Percentiles rank a stretch among this genome's conserved stretches.
Conservation (phyloP, 1,140 invertebrate species). For the Polypedilum vanderplanki region DNA sequence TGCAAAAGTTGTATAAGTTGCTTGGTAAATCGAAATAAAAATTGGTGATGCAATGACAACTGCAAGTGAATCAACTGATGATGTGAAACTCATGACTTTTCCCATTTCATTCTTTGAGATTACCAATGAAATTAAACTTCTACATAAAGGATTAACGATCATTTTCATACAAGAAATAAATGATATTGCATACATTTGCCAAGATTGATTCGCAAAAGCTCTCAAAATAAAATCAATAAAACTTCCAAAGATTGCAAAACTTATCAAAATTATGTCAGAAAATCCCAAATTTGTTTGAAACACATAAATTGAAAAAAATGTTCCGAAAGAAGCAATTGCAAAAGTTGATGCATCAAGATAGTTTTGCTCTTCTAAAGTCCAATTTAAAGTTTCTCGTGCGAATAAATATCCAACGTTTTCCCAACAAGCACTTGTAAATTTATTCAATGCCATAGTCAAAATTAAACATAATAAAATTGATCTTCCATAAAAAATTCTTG, state of each 20-base stretch:
- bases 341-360: slow-evolving; percentile 46
- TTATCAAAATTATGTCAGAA: slow-evolving; percentile 37
- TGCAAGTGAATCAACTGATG: slow-evolving; percentile 53
- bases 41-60: slow-evolving; percentile 53
- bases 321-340: slow-evolving; percentile 47
- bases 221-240: slow-evolving; percentile 44
- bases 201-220: slow-evolving; percentile 50
- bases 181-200: slow-evolving; percentile 58
- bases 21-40: slow-evolving; percentile 55
- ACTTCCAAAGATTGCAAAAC: slow-evolving; percentile 43
- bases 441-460: slow-evolving; percentile 49
- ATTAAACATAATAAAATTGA: slow-evolving; percentile 49
- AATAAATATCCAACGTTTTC: slow-evolving; percentile 54
- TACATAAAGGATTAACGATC: slow-evolving; percentile 53
- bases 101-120: slow-evolving; percentile 53
- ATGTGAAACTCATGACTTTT: slow-evolving; percentile 53
- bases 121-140: slow-evolving; percentile 58
- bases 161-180: slow-evolving; percentile 49
- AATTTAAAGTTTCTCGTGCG: slow-evolving; percentile 57
- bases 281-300: slow-evolving; percentile 42
- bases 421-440: slow-evolving; percentile 51
- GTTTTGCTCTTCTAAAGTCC: slow-evolving; percentile 55
- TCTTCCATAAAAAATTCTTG: slow-evolving; percentile 51
- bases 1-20: slow-evolving; percentile 47
- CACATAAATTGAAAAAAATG: slow-evolving; percentile 47